These are phyloP conservation scores for Rousettus leschenaultii DNA, from an alignment of 2,113 vertebrate genomes.

Conservation along the genomic window DNA sequence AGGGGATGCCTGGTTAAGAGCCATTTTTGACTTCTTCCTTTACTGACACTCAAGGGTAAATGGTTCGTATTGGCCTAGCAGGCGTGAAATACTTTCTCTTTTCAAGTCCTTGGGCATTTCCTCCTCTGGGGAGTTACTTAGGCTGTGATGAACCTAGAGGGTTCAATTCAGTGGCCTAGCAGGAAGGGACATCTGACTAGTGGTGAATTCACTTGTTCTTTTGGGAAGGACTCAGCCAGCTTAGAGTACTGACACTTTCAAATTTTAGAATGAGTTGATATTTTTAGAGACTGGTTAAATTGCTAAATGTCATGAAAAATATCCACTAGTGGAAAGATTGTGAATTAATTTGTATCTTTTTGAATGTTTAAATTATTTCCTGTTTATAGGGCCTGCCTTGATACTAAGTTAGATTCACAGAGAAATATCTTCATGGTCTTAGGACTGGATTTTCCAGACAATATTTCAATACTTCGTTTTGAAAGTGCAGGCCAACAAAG, in stretches of 20 bases:
- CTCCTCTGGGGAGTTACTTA: not conserved
- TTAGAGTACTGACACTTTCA: not conserved
- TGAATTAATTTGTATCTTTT: not conserved
- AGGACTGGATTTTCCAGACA: not conserved
- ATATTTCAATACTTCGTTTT: not conserved
- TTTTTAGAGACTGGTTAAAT: not conserved
- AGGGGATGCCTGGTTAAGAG: not conserved
- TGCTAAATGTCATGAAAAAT: not conserved
- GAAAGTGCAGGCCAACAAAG: not conserved
- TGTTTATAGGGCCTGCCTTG: not conserved
- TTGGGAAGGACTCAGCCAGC: not conserved
- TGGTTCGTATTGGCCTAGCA: not conserved
- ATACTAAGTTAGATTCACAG: not conserved
- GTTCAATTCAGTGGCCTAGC: not conserved
- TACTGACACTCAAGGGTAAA: not conserved
- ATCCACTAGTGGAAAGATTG: not conserved
- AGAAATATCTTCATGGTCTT: not conserved
- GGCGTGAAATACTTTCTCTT: not conserved
- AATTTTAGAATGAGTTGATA: not conserved
- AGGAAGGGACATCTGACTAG: not conserved
- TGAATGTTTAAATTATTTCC: not conserved
- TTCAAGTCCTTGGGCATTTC: not conserved
- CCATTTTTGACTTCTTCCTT: constrained; percentile 44
- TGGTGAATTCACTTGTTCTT: not conserved
- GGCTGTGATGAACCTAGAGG: not conserved